phyloP scores from a whole-genome alignment of 1,140 invertebrate genomes.

The Brachystomella parvula region DNA sequence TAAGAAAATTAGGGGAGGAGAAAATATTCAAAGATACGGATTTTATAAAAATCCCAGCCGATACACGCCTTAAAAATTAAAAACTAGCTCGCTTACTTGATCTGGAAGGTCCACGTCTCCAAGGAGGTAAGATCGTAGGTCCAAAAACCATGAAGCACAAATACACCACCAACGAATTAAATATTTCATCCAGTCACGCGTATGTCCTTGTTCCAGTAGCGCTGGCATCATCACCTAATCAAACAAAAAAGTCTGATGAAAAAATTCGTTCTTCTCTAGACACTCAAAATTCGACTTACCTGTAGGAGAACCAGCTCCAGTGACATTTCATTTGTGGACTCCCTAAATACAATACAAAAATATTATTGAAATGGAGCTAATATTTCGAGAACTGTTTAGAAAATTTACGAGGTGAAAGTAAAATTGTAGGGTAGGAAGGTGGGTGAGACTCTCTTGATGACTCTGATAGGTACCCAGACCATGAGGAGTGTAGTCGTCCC shows the following conservation, averaged over 20 bases:
- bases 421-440: slow-evolving; percentile 91
- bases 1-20: background rate
- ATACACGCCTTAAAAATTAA: background rate
- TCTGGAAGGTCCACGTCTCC: slow-evolving; percentile 50
- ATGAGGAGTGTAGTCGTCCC: slow-evolving; percentile 91
- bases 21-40: too few species aligned
- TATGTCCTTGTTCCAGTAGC: slow-evolving; percentile 90
- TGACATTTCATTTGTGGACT: slow-evolving; percentile 71
- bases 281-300: too few species aligned
- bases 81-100: slow-evolving; percentile 30
- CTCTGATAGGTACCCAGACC: slow-evolving; percentile 86
- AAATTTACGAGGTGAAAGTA: slow-evolving; percentile 50
- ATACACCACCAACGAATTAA: slow-evolving; percentile 81
- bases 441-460: slow-evolving; percentile 73
- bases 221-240: slow-evolving; percentile 74
- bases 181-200: slow-evolving; percentile 82
- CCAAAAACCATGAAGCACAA: slow-evolving; percentile 72
- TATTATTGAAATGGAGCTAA: background rate
- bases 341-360: slow-evolving; percentile 51
- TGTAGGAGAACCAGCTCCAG: slow-evolving; percentile 89
- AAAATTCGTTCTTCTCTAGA: too few species aligned
- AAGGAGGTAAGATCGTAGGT: slow-evolving; percentile 80
- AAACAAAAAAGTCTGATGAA: slow-evolving; percentile 21
- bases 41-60: too few species aligned
- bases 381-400: background rate